Evolutionary conservation across 2,797 vertebrate genomes (phyloP), one percentile per base, ranked within the genome.

Genomic region (Petrocephalus schoutedeni): DNA sequence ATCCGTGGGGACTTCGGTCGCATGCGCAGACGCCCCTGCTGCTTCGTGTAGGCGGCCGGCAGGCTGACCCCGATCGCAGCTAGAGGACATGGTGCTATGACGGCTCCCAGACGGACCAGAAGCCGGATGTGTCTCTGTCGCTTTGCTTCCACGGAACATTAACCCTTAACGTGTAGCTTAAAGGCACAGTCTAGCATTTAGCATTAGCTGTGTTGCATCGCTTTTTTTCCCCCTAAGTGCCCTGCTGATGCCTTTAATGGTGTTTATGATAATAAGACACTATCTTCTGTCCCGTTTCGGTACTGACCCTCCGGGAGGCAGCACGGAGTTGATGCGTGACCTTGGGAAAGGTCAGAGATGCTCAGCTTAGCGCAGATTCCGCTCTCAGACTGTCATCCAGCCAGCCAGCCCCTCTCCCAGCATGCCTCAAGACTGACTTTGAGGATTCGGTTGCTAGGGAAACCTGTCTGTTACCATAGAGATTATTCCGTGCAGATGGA

Each of bases 271-370:
- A 74, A 74, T 74, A 36, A 41, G 67, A 1, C 28, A 41, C 32
- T 41, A 32, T 41, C 67, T 36, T 41, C 67, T 36, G 67, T 19
- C 12, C 32, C 16, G 23, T 5, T 71, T 71, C 5, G 28, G 12
- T 71, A 9, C 23, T 71, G 67, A 16, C 5, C 23, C 67, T 19
- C 67, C 67, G 32, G 8, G 77, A 82, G 77, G 7, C 19, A 0
- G 77, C 21, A 16, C 21, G 16, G 36, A 88, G 83, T 19, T 74
- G 86, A 2, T 82, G 89, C 89, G 8, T 95, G 94, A 96, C 96
- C 96, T 96, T 96, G 96, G 92, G 92, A 95, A 94, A 96, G 95
- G 95, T 96, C 95, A 95, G 91, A 94, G 93, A 94, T 95, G 95
- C 95, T 95, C 95, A 93, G 94, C 93, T 85, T 59, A 56, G 36